phyloP scores from a whole-genome alignment of 2,888 invertebrate genomes.

The Lithophane leautieri region DNA sequence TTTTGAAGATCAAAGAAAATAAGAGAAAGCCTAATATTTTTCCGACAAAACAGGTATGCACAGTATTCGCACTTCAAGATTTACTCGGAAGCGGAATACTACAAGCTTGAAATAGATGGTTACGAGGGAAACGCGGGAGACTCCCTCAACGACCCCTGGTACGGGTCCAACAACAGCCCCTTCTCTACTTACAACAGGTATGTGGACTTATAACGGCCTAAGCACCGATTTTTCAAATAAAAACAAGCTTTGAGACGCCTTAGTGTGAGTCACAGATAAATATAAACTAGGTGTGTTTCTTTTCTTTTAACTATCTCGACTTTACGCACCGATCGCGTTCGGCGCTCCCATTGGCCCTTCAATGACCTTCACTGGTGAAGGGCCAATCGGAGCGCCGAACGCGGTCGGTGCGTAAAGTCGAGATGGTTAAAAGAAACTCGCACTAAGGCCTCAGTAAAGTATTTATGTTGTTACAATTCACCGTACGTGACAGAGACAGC shows the following conservation, averaged over 20 bases:
- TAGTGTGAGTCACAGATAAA: no score
- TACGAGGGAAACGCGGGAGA: slow-evolving; percentile 98
- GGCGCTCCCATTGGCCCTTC: no score
- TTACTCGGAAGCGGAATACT: slow-evolving; percentile 97
- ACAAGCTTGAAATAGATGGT: slow-evolving; percentile 97
- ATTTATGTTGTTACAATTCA: background rate
- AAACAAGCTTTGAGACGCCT: background rate
- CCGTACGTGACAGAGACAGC: background rate
- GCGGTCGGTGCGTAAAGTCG: no score
- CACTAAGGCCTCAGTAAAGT: no score
- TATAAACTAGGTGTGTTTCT: no score
- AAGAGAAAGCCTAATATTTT: background rate
- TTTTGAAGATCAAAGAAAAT: background rate
- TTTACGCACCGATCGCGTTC: no score
- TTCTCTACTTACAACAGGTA: slow-evolving; percentile 98
- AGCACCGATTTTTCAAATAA: background rate
- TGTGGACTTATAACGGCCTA: slow-evolving; percentile 45
- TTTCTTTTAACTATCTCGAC: no score
- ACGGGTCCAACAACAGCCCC: slow-evolving; percentile 97
- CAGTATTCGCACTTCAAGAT: slow-evolving; percentile 98
- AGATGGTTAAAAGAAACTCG: no score
- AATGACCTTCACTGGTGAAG: no score
- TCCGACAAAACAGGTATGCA: slow-evolving; percentile 92
- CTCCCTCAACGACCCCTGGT: slow-evolving; percentile 98
- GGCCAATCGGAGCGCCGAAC: no score